phyloP scores from a whole-genome alignment of 2,888 invertebrate species.

The Plebejus argus region DNA sequence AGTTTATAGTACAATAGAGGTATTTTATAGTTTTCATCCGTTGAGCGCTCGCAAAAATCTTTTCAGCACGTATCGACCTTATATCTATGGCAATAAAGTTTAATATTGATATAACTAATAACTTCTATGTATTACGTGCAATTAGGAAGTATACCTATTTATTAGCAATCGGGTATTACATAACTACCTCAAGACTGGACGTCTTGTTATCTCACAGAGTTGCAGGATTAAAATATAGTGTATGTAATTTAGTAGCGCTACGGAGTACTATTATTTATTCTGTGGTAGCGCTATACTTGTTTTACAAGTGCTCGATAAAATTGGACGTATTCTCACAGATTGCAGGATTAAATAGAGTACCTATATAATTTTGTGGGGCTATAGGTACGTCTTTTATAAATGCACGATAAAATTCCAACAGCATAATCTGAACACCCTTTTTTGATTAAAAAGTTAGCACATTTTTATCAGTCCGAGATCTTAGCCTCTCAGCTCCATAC shows the following conservation, averaged over 20 bases:
- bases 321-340: no score
- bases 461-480: no score
- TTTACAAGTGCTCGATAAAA: no score
- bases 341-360: background rate
- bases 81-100: background rate
- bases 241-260: no score
- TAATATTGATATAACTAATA: background rate
- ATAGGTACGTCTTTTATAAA: background rate
- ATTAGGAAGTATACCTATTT: constrained; percentile 1
- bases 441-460: no score
- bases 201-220: constrained; percentile 6
- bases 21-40: background rate
- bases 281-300: no score
- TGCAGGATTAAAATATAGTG: constrained; percentile 8
- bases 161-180: background rate
- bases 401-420: no score
- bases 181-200: background rate
- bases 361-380: background rate
- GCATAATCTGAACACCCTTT: no score
- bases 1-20: background rate
- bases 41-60: background rate
- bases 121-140: background rate
- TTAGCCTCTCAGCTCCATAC: no score
- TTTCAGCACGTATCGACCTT: background rate
- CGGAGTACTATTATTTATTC: no score